These are phyloP conservation scores for Clusia tigrina DNA, from an alignment of 2,888 invertebrate species.

Conservation along the genomic window DNA sequence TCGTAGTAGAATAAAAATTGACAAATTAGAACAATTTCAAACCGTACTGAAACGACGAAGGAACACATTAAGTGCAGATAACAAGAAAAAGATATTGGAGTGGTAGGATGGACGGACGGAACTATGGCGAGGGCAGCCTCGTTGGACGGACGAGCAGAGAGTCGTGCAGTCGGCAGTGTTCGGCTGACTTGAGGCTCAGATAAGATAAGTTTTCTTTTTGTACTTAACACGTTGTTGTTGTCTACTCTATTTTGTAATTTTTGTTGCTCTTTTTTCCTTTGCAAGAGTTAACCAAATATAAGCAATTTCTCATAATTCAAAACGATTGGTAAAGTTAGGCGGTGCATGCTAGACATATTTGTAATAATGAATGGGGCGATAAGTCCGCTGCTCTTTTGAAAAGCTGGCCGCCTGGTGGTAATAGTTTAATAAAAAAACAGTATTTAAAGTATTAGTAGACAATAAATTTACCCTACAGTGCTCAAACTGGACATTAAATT, in stretches of 20 bases:
- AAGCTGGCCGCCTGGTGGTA: slow-evolving; percentile 32
- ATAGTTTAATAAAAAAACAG: slow-evolving; percentile 31
- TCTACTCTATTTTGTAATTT: neutral
- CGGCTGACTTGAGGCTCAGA: slow-evolving; percentile 26
- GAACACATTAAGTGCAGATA: slow-evolving; percentile 40
- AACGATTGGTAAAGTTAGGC: neutral
- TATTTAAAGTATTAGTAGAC: no score
- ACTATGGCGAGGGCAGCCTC: slow-evolving; percentile 2
- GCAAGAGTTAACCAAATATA: neutral
- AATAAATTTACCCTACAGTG: no score
- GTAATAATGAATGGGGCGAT: neutral
- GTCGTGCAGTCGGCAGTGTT: slow-evolving; percentile 8
- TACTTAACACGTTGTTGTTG: slow-evolving; percentile 2
- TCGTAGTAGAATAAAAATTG: slow-evolving; percentile 9
- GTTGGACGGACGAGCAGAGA: neutral
- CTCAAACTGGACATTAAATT: no score
- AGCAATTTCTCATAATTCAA: slow-evolving; percentile 27
- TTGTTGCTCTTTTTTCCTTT: neutral
- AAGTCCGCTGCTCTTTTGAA: neutral
- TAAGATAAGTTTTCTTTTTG: slow-evolving; percentile 37
- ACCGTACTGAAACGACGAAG: slow-evolving; percentile 15
- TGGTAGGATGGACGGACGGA: slow-evolving; percentile 26
- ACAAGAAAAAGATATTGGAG: slow-evolving; percentile 32
- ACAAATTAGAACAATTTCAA: neutral
- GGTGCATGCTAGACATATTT: neutral